Base-by-base conservation (phyloP, 1,140 invertebrate genomes). In the Anthonomus grandis region DNA sequence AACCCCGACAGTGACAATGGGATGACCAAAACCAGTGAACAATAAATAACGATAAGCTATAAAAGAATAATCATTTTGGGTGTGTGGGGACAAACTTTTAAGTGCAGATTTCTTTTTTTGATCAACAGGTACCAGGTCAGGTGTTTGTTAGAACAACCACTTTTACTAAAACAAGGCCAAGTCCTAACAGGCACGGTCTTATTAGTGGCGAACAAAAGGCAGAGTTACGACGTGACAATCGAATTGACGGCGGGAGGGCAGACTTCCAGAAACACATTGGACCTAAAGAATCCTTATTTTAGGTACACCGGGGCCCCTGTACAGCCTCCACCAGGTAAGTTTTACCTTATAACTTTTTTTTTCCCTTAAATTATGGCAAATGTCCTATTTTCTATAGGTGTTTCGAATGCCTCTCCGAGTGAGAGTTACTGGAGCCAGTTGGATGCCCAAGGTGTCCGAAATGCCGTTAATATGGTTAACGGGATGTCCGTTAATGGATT, bases 271-370 rank as follows among this genome's bases (percentile, higher is more conserved):
- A 99, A 98, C 73, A 93, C 90, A 18, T 79, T 99, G 68, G 97
- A 99, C 78, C 79, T 99, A 62, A 99, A 99, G 78, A 99, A 98
- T 80, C 97, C 97, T 6, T 98, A 97, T 81, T 99, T 99, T 77
- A 81, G 89, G 74, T 93, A 93, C 66, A 92, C 91, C 4, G 92
- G 92, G 23, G 88, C 90, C 34, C 86, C 89, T 1, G 89, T 90
- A 1, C 86, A 87, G 53, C 89, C 91, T 4, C 93, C 93, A 4
- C 93, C 95, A 4, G 94, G 62, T 63, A 45, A 51, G 5, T 53
- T 12, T n/a, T n/a, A n/a, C n/a, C n/a, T n/a, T n/a, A n/a, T n/a
- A n/a, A n/a, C n/a, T n/a, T 41, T 3, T n/a, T 10, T 13, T 41
- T 3, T 9, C 38, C 12, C 18, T 10, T 41, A 41, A 9, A 41